phyloP scores from a whole-genome alignment of 2,888 invertebrate genomes.

The Acrobasis consociella region DNA sequence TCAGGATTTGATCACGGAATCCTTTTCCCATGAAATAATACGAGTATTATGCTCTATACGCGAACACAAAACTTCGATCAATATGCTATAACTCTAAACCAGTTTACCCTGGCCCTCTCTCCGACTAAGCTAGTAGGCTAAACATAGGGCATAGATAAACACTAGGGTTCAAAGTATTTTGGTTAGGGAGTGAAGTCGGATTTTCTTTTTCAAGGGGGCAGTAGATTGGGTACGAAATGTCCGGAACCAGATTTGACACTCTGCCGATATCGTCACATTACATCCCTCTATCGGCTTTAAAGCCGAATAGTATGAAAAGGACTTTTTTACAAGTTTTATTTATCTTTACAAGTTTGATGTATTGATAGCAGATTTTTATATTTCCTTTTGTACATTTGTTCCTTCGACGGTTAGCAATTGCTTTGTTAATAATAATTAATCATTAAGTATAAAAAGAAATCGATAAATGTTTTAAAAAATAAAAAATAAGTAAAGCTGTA shows the following conservation, averaged over 20 bases:
- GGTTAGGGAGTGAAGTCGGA: constrained; percentile 47
- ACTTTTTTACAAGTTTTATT: constrained; percentile 31
- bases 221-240: constrained; percentile 64
- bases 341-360: not conserved
- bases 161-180: constrained; percentile 39
- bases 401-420: too few species aligned
- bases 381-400: too few species aligned
- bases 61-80: constrained; percentile 48
- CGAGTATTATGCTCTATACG: constrained; percentile 30
- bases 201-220: constrained; percentile 59
- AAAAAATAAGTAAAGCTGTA: too few species aligned
- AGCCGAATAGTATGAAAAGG: constrained; percentile 40
- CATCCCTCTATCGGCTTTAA: constrained; percentile 50
- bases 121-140: not conserved
- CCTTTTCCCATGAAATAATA: constrained; percentile 40
- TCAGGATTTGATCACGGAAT: constrained; percentile 35
- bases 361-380: too few species aligned
- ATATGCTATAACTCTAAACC: constrained; percentile 44
- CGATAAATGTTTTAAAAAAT: too few species aligned
- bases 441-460: too few species aligned
- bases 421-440: too few species aligned
- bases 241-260: constrained; percentile 69
- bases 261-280: constrained; percentile 63
- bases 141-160: constrained; percentile 1
- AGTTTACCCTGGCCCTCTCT: constrained; percentile 31